Evolutionary conservation across 2,113 vertebrate genomes (phyloP).

Genomic region (Daboia siamensis): DNA sequence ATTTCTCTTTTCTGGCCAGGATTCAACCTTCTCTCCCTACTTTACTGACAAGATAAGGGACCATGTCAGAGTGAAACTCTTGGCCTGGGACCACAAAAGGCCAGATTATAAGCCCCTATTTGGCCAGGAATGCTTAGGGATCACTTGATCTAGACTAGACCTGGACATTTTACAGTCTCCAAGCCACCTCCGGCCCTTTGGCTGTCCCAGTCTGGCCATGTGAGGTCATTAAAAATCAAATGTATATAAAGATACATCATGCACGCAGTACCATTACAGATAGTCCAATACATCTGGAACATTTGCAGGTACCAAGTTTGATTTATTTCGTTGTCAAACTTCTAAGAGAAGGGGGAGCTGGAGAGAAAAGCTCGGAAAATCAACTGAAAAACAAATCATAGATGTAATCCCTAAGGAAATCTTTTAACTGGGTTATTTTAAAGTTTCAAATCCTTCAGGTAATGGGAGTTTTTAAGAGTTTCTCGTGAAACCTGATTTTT

Average conservation of each 20-base stretch:
- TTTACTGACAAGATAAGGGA: neutral
- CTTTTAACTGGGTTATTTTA: no score
- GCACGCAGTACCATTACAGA: no score
- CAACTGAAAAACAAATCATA: no score
- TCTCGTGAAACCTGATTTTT: no score
- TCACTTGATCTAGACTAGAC: neutral
- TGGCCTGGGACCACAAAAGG: neutral
- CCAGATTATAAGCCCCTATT: neutral
- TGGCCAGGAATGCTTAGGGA: neutral
- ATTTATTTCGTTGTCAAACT: no score
- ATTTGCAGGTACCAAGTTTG: no score
- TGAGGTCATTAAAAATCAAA: neutral
- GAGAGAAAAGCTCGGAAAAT: no score
- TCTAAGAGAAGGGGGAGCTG: no score
- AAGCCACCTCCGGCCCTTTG: neutral
- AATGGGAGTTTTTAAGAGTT: no score
- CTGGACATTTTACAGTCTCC: neutral
- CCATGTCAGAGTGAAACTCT: neutral
- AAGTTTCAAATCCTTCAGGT: no score
- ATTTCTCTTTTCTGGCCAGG: neutral
- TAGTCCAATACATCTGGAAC: no score
- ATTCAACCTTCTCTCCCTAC: neutral
- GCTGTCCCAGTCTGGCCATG: neutral
- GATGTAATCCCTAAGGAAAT: no score
- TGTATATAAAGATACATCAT: neutral